Conservation (phyloP, 2,797 vertebrate species). For the Staurois parvus region DNA sequence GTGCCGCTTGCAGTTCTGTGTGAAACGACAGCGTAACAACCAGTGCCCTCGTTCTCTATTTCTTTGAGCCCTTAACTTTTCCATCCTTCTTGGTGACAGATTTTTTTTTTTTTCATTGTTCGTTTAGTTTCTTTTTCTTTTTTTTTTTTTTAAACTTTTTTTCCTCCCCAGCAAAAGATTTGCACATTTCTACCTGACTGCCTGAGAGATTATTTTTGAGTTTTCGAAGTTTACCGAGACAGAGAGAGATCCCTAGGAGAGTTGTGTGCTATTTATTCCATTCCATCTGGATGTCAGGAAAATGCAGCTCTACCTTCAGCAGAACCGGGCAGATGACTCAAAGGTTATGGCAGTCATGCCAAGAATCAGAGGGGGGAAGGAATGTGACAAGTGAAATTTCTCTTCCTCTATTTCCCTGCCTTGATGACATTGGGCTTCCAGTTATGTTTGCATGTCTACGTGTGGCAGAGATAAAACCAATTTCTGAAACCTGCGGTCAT, state of each 20-base stretch:
- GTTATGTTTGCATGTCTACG: constrained; percentile 38
- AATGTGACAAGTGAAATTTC: constrained; percentile 47
- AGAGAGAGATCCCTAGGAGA: constrained; percentile 29
- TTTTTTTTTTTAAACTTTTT: background rate
- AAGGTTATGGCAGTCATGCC: constrained; percentile 55
- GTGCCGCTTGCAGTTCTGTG: constrained; percentile 31
- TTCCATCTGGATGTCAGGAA: constrained; percentile 58
- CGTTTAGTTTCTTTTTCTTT: background rate
- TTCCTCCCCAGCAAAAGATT: constrained; percentile 19
- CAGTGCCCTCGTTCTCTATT: background rate
- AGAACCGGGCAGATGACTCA: constrained; percentile 48
- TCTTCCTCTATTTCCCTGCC: constrained; percentile 13
- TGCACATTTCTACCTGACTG: constrained; percentile 32
- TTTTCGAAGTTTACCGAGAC: constrained; percentile 55
- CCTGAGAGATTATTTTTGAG: background rate
- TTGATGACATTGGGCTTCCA: constrained; percentile 13
- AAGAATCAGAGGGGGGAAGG: constrained; percentile 32
- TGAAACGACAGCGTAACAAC: constrained; percentile 37
- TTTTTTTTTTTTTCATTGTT: constrained; percentile 52
- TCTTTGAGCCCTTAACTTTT: constrained; percentile 39
- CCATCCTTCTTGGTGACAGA: background rate
- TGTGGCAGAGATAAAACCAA: constrained; percentile 49
- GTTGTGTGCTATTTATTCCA: constrained; percentile 55
- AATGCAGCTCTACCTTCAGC: constrained; percentile 28
- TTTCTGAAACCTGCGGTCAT: constrained; percentile 34